Evolutionary conservation across 2,888 invertebrate genomes (phyloP), one percentile per base, ranked within the genome.

Genomic region (Chesias legatella): DNA sequence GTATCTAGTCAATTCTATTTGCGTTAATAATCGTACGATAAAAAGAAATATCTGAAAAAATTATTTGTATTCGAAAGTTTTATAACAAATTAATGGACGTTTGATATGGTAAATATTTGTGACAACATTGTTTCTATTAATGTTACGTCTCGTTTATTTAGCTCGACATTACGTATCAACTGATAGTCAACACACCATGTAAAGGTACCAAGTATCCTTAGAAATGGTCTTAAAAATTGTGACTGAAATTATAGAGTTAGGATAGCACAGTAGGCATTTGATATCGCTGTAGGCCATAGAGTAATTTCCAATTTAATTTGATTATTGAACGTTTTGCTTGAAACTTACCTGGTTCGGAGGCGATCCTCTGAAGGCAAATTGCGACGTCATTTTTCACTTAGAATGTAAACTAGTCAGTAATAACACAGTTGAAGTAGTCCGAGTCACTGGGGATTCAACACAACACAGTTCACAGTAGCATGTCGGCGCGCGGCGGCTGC

Each of bases 351-450:
- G 88, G 60, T 86, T 88, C 38, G 88, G 88, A 40, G 88, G 88
- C 53, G 88, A 89, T 78, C 88, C 88, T 72, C 88, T 67, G 74
- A 88, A 89, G 57, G 88, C 88, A 60, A 89, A 89, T 65, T 89
- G 89, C 55, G 89, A 89, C 49, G 88, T 88, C 89, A 89, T 89
- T 69, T 75, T 79, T 69, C 74, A 77, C 79, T 69, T 58, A 43
- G 27, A 40, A 43, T 40, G 60, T 52, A 56, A 75, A 69, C 60
- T 72, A 26, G 36, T 29, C 28, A 36, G 11, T 30, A 39, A 44
- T 44, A n/a, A n/a, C 45, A 45, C 45, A 45, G 45, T 39, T 28
- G 7, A 33, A 44, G 9, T 11, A 33, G 45, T 45, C 26, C 45
- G 23, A 45, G 45, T 37, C 45, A 45, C 45, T 40, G 29, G 25